Percentiles rank a stretch among this genome's conserved stretches.
Evolutionary conservation across 2,888 invertebrate species (phyloP).

Genomic region (Torymus texanus): DNA sequence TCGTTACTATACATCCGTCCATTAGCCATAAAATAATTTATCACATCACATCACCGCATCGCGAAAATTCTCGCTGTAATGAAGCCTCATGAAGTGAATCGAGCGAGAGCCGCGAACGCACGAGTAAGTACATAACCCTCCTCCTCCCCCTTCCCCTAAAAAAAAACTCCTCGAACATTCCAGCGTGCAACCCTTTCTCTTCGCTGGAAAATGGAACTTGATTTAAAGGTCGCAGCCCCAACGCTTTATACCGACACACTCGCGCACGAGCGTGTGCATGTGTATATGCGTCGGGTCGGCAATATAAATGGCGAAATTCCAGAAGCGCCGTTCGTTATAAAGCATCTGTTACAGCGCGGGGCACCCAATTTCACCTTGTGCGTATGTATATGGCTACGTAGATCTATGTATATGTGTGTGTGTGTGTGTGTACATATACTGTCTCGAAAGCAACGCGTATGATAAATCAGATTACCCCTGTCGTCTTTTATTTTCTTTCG

Average conservation of each 20-base stretch:
- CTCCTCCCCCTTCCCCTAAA: background rate
- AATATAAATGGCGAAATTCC: slow-evolving; percentile 59
- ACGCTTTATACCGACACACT: background rate
- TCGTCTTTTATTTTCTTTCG: too few species aligned
- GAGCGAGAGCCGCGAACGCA: background rate
- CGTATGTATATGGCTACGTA: too few species aligned
- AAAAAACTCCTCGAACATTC: background rate
- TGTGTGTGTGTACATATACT: too few species aligned
- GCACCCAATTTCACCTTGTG: too few species aligned
- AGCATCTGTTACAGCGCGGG: too few species aligned
- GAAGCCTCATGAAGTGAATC: slow-evolving; percentile 24
- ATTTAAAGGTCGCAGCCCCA: slow-evolving; percentile 37
- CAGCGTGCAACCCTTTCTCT: background rate
- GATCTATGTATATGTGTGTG: too few species aligned
- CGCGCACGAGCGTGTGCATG: background rate
- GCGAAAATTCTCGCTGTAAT: background rate
- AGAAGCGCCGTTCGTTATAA: slow-evolving; percentile 26
- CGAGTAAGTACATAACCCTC: slow-evolving; percentile 12
- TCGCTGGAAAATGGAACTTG: slow-evolving; percentile 25
- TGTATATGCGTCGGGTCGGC: too few species aligned
- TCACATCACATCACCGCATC: slow-evolving; percentile 2
- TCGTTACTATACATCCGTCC: background rate
- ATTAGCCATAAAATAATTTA: background rate
- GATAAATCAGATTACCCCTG: too few species aligned
- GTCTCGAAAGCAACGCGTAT: too few species aligned